Conservation (phyloP, 2,797 vertebrate genomes). For the Adrianichthys oophorus region DNA sequence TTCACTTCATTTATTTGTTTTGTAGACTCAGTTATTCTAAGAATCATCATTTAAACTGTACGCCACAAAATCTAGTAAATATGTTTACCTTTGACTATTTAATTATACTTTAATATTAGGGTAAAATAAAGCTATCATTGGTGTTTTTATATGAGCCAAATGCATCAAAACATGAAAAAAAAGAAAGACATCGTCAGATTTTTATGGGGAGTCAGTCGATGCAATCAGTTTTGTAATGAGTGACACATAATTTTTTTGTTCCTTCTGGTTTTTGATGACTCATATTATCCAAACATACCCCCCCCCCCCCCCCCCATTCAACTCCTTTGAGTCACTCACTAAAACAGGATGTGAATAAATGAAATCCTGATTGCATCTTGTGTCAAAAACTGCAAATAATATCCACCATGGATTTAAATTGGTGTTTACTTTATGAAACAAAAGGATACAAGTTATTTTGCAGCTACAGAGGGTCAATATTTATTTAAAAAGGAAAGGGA, state of each 20-base stretch:
- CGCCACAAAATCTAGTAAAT: neutral
- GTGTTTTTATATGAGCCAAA: too few relatives aligned
- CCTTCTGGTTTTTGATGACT: too few relatives aligned
- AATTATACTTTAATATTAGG: neutral
- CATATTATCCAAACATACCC: too few relatives aligned
- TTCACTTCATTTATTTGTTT: too few relatives aligned
- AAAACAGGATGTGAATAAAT: neutral
- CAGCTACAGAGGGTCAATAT: neutral
- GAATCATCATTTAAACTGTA: neutral
- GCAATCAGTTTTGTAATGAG: too few relatives aligned
- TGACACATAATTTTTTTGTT: too few relatives aligned
- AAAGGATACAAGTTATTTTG: slow-evolving; percentile 1
- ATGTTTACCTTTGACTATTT: neutral
- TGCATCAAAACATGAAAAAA: too few relatives aligned
- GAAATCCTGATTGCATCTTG: neutral
- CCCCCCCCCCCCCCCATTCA: too few relatives aligned
- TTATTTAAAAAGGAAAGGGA: neutral
- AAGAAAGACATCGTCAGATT: too few relatives aligned
- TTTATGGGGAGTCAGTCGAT: too few relatives aligned
- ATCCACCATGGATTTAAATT: neutral
- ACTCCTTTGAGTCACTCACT: neutral
- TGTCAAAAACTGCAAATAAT: neutral
- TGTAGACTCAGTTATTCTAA: neutral
- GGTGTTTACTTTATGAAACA: neutral
- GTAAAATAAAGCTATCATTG: neutral